Conservation (phyloP, 2,888 invertebrate species). For the Himalopsyche japonica region DNA sequence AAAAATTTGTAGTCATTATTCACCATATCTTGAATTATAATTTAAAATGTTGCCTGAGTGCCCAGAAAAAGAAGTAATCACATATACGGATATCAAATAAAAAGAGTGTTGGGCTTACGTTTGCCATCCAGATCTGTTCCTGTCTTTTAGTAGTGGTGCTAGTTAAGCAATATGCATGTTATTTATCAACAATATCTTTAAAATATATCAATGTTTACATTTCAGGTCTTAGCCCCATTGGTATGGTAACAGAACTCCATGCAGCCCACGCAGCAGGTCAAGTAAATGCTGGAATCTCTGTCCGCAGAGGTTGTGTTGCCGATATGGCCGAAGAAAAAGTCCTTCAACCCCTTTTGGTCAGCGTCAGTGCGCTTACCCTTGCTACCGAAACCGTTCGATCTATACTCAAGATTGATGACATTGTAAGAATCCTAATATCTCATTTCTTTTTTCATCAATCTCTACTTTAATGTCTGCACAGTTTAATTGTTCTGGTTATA, state of each 20-base stretch:
- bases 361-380: conserved; percentile 88
- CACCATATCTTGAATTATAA: too few relatives aligned
- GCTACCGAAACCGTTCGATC: conserved; percentile 96
- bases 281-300: conserved; percentile 91
- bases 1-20: too few relatives aligned
- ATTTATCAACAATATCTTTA: not conserved
- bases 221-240: conserved; percentile 85
- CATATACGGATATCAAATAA: too few relatives aligned
- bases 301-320: conserved; percentile 93
- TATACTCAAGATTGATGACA: conserved; percentile 99
- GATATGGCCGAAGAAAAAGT: conserved; percentile 97
- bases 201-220: not conserved
- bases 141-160: too few relatives aligned
- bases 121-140: too few relatives aligned
- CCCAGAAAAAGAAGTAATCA: too few relatives aligned
- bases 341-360: conserved; percentile 95
- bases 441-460: not conserved
- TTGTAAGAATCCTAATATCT: conserved; percentile 67
- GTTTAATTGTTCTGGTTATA: too few relatives aligned
- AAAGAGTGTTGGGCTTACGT: too few relatives aligned
- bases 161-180: too few relatives aligned
- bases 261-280: conserved; percentile 90
- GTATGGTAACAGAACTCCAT: conserved; percentile 94
- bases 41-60: too few relatives aligned
- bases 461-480: too few relatives aligned